Conservation (phyloP, 1,140 invertebrate genomes). For the Drosophila subobscura region DNA sequence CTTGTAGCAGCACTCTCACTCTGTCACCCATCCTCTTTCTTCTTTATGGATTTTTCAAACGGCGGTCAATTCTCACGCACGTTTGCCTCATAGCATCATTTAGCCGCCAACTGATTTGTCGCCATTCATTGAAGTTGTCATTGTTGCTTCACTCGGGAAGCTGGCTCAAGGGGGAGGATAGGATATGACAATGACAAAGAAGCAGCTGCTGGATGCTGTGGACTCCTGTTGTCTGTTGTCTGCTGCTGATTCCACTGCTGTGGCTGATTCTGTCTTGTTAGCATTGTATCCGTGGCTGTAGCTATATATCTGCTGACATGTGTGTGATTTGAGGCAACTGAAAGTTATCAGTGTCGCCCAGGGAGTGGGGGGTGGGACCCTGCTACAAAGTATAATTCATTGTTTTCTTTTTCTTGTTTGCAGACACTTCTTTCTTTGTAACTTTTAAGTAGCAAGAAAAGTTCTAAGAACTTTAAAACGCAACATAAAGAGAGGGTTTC, state of each 20-base stretch:
- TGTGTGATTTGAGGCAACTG: constrained; percentile 21
- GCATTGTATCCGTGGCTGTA: constrained; percentile 10
- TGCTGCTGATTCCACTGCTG: constrained; percentile 32
- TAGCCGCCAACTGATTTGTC: constrained; percentile 53
- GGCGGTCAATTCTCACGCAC: constrained; percentile 68
- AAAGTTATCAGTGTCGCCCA: constrained; percentile 14
- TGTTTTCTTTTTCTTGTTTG: no score
- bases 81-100: constrained; percentile 39
- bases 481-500: no score
- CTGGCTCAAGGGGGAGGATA: neutral
- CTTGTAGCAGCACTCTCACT: constrained; percentile 10
- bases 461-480: no score
- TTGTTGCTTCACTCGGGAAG: constrained; percentile 35
- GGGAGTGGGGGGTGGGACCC: no score
- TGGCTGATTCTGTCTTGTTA: constrained; percentile 34
- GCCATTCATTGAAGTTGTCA: constrained; percentile 53
- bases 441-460: no score
- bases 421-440: no score
- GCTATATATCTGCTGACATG: constrained; percentile 8
- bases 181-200: constrained; percentile 33
- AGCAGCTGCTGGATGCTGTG: constrained; percentile 5
- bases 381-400: no score
- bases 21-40: constrained; percentile 15
- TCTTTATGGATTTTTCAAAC: constrained; percentile 41
- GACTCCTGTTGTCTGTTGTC: no score